phyloP scores from a whole-genome alignment of 2,113 vertebrate genomes.

The Serilophus lunatus region DNA sequence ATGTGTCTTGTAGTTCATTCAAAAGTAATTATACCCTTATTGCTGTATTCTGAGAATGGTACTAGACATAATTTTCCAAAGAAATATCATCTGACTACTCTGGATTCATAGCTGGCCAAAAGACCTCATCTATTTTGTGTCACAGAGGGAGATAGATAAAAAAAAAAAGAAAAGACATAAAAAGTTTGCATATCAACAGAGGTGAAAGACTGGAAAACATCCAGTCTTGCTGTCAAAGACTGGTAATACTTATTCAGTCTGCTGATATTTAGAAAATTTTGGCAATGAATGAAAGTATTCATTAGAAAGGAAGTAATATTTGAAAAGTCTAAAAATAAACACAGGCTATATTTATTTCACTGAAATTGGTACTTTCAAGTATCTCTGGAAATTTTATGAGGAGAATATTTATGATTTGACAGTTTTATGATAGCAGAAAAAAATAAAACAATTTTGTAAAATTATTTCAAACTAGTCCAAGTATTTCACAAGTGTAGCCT shows the following conservation, averaged over 20 bases:
- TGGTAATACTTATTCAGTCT: neutral
- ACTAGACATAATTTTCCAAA: neutral
- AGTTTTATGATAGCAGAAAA: neutral
- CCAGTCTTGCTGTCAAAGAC: neutral
- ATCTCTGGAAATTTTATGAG: neutral
- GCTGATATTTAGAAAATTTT: neutral
- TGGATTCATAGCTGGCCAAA: neutral
- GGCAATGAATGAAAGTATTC: conserved; percentile 6
- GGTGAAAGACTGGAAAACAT: neutral
- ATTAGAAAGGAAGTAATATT: neutral
- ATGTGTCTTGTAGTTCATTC: neutral
- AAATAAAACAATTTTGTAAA: neutral
- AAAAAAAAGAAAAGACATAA: neutral
- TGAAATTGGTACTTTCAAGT: neutral
- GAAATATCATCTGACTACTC: neutral
- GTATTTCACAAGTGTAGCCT: neutral
- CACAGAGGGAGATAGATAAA: neutral
- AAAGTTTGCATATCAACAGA: neutral
- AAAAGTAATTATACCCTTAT: neutral
- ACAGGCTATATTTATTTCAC: neutral
- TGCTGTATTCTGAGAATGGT: neutral
- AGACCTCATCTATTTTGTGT: neutral
- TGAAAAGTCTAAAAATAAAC: neutral
- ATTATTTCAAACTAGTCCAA: neutral
- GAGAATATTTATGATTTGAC: neutral